Base-by-base conservation (phyloP, 2,888 invertebrate species). In the Hirtodrosophila duncani region DNA sequence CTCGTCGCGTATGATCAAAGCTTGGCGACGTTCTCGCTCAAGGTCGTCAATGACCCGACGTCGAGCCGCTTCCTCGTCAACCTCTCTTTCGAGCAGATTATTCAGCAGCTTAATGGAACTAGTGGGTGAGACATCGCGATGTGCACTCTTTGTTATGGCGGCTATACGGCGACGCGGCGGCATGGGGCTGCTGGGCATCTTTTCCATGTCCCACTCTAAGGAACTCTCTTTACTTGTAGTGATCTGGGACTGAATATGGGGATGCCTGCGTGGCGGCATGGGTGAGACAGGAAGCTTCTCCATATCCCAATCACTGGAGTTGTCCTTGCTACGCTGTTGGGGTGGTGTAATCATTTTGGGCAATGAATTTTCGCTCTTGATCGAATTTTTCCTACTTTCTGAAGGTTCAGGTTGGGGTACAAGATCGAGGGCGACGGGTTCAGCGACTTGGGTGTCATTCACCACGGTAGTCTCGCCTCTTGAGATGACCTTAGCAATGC, bases 1-100 rank as follows among this genome's bases (percentile, higher is more conserved):
- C 51, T 83, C 81, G 39, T 86, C 86, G 1, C 86, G 83, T 48
- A 82, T 82, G 20, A 83, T 77, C 2, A 86, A 58, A 0, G 84
- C 83, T 33, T 78, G 79, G 6, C 85, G 74, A 2, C 86, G 72
- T 55, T 86, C 84, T 13, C 64, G 60, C 50, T 86, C 86, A n/a
- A 85, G 77, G 38, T 85, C 81, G 48, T 82, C 71, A 11, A 86
- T 85, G 1, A 84, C 52, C 0, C 82, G 81, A 23, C 71, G 71
- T 44, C 82, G 63, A 0, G 62, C 56, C 1, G 42, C 41, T 16
- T 78, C 66, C 0, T 56, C 48, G 31, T 78, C 66, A 4, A 26
- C 58, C 10, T 70, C 64, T 1, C 24, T 26, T 14, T 34, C 30
- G 18, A 68, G 56, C 5, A 83, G 56, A 53, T 65, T 75, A 46